Conservation (phyloP, 2,888 invertebrate genomes). For the Rhopalosiphum nymphaeae region DNA sequence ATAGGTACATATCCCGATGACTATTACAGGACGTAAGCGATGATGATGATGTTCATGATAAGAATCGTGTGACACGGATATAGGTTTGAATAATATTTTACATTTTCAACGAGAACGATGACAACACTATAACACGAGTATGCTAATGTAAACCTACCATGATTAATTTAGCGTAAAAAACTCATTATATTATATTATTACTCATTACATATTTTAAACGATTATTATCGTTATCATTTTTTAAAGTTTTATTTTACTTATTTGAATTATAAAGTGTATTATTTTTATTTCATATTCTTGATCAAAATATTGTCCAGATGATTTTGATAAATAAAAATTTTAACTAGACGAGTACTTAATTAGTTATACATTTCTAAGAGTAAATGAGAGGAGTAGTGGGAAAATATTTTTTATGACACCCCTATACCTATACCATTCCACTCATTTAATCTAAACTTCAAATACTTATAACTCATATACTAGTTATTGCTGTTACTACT, state of each 20-base stretch:
- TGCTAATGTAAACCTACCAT: neutral
- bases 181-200: neutral
- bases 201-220: neutral
- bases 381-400: neutral
- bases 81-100: neutral
- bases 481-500: neutral
- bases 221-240: neutral
- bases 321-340: neutral
- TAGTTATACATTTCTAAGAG: neutral
- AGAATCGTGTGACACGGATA: neutral
- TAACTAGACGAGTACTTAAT: neutral
- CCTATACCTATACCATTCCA: neutral
- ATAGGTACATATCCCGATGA: neutral
- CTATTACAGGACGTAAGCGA: neutral
- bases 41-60: neutral
- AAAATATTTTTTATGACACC: neutral
- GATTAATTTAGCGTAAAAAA: neutral
- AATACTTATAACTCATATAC: neutral
- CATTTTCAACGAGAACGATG: neutral
- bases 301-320: neutral
- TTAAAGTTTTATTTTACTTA: neutral
- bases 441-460: neutral
- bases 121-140: neutral
- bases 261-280: neutral
- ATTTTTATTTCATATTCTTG: neutral